These are phyloP conservation scores for Phaethon lepturus DNA, from an alignment of 2,113 vertebrate species.

Conservation along the genomic window DNA sequence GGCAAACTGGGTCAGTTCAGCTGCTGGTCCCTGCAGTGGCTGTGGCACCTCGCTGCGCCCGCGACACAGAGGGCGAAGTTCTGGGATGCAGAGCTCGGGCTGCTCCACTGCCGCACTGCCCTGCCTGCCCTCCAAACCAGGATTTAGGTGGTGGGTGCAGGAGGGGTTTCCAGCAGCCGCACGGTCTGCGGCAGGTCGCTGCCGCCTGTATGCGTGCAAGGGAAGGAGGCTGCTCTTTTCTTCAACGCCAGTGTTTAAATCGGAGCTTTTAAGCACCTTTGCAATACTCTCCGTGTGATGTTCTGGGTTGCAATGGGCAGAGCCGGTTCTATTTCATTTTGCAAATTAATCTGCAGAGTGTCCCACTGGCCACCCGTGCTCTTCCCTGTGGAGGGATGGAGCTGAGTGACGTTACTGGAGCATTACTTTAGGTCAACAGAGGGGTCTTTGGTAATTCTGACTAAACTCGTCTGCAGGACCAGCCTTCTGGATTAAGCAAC, in stretches of 20 bases:
- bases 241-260: not conserved
- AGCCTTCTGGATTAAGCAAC: not conserved
- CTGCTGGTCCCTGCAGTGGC: not conserved
- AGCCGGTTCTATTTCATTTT: not conserved
- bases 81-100: rapidly evolving
- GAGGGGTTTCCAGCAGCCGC: not conserved
- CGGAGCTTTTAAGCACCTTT: not conserved
- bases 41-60: not conserved
- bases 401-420: rapidly evolving
- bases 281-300: rapidly evolving
- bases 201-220: rapidly evolving
- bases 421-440: not conserved
- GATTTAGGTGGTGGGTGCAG: not conserved
- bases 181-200: rapidly evolving
- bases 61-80: rapidly evolving
- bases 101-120: not conserved
- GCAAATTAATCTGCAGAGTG: not conserved
- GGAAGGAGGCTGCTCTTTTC: not conserved
- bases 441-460: conserved; percentile 84
- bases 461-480: conserved; percentile 38
- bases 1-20: not conserved
- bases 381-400: not conserved
- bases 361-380: rapidly evolving
- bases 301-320: not conserved
- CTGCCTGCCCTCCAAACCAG: not conserved